These are phyloP conservation scores for Calvadosia cruxmelitensis DNA, from an alignment of 30 jellyfish, hydroid and myxozoan species.

Conservation along the genomic window DNA sequence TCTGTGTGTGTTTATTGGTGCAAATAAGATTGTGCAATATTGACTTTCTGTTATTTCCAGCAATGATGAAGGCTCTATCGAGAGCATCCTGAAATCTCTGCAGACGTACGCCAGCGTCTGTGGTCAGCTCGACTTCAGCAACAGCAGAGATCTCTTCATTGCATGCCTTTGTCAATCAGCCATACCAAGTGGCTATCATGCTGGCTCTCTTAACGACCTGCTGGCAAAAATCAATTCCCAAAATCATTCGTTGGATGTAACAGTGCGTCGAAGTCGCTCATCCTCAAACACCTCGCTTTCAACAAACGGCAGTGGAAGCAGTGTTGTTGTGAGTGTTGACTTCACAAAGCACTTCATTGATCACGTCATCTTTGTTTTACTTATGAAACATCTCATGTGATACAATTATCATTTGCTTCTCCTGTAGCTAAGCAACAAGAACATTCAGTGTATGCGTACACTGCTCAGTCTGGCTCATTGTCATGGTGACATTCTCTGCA, in stretches of 20 bases:
- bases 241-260: background rate
- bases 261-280: background rate
- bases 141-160: conserved; percentile 66
- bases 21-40: too few relatives aligned
- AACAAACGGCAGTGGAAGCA: conserved; percentile 1
- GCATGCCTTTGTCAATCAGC: conserved; percentile 69
- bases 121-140: conserved; percentile 68
- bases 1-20: too few relatives aligned
- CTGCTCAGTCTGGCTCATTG: conserved; percentile 84
- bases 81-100: conserved; percentile 57
- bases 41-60: conserved; percentile 33
- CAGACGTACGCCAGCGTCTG: conserved; percentile 90
- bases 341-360: too few relatives aligned
- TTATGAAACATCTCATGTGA: too few relatives aligned
- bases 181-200: conserved; percentile 42
- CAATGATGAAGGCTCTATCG: conserved; percentile 73
- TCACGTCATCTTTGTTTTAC: too few relatives aligned
- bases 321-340: conserved; percentile 13
- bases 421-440: conserved; percentile 66
- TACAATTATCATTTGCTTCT: background rate
- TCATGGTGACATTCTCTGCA: conserved; percentile 80
- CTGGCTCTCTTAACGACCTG: conserved; percentile 3
- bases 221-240: conserved; percentile 9
- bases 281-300: conserved; percentile 1
- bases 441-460: conserved; percentile 94